Evolutionary conservation across 2,888 invertebrate species (phyloP), one percentile per base, ranked within the genome.

Genomic region (Globia sparganii): DNA sequence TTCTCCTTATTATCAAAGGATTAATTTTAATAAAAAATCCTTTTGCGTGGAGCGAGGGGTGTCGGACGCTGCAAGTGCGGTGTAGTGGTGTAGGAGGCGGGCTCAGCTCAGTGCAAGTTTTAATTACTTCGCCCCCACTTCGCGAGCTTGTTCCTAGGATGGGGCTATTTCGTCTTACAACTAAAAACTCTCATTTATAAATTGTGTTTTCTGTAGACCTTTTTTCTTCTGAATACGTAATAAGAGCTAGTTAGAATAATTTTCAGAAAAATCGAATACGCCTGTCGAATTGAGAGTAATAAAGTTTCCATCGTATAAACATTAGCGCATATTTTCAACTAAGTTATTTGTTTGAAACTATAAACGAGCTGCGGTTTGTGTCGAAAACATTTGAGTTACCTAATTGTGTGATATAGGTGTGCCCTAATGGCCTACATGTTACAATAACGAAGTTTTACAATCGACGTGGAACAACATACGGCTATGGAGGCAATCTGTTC

Each of bases 81-180:
- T 83, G 84, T 81, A 78, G 86, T 78, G 80, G 79, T 80, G 86
- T 80, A 78, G 86, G 82, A 87, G 87, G 86, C 86, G 84, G 84
- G 83, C 87, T 85, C 81, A 80, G 84, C 80, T 87, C 87, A 85
- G 90, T 91, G 92, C 92, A 95, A 95, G 91, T 96, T 96, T 95
- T 96, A 95, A 95, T 95, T 95, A 95, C 94, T 95, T 95, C 91
- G 90, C 91, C 89, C 92, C 92, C 91, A 91, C 93, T 94, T 93
- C 88, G 87, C 91, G 87, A 91, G 92, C 93, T 93, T 91, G 93
- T 92, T 94, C 90, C 91, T 91, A 89, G 91, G 91, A 92, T 91
- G 92, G 89, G 92, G 93, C 93, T 93, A 94, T 93, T 95, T 91
- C 94, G 90, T 93, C 92, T 92, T 90, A 90, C 90, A 93, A 94